Conservation (phyloP, 2,888 invertebrate species). For the Notodonta dromedarius region DNA sequence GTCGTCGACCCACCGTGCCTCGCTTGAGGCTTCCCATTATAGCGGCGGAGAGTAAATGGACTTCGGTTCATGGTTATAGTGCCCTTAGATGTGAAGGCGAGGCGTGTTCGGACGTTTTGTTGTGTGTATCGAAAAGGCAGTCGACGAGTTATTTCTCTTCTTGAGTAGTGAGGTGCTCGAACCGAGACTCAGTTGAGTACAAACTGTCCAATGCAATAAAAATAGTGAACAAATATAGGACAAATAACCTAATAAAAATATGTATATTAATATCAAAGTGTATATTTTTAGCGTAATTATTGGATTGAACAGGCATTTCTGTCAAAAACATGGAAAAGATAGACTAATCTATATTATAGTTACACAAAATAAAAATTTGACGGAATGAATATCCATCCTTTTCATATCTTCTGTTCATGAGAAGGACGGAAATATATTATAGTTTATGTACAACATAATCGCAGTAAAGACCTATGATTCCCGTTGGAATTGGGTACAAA, state of each 20-base stretch:
- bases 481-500: too few species aligned
- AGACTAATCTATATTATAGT: too few species aligned
- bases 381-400: background rate
- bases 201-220: constrained; percentile 4
- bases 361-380: background rate
- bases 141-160: background rate
- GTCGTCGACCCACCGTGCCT: background rate
- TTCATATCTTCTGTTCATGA: background rate
- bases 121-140: too few species aligned
- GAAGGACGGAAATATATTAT: background rate
- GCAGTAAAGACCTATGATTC: background rate
- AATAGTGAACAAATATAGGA: background rate
- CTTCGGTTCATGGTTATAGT: background rate
- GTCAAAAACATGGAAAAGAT: background rate
- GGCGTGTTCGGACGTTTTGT: background rate
- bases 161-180: background rate
- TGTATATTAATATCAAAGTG: background rate
- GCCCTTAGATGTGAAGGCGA: background rate
- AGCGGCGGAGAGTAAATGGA: too few species aligned
- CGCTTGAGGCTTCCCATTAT: background rate
- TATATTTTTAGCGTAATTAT: background rate
- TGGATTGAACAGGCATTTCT: background rate
- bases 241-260: constrained; percentile 1
- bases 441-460: background rate
- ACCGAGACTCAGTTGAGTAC: background rate